Percentiles rank a stretch among this genome's conserved stretches.
These are phyloP conservation scores for Antechinus stuartii DNA, from an alignment of 2,113 vertebrate species.

Conservation along the genomic window DNA sequence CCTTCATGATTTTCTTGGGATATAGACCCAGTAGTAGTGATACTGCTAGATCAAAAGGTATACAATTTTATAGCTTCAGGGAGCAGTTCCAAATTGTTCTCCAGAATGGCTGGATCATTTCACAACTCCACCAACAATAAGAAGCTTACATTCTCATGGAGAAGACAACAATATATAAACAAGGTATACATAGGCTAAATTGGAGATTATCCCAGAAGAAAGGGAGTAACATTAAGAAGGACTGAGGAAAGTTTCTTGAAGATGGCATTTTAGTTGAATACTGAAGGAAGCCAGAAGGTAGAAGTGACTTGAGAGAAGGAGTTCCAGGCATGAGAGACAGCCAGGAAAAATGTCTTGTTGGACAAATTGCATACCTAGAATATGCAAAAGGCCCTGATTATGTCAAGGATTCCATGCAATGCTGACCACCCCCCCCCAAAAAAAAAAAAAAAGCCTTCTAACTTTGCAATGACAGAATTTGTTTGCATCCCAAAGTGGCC, in stretches of 20 bases:
- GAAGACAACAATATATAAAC: background rate
- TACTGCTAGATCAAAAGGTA: too few relatives aligned
- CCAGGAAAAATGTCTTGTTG: background rate
- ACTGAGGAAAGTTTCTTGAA: background rate
- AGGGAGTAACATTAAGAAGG: background rate
- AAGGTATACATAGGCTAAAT: background rate
- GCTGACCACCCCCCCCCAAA: too few relatives aligned
- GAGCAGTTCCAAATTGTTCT: too few relatives aligned
- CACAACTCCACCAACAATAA: too few relatives aligned
- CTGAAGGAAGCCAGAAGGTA: background rate
- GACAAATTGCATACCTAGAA: background rate
- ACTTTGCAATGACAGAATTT: background rate
- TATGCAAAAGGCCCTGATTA: background rate
- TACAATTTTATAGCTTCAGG: too few relatives aligned
- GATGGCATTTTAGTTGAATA: background rate
- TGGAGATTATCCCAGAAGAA: background rate
- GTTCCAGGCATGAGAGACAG: background rate
- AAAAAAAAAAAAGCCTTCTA: too few relatives aligned
- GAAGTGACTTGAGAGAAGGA: background rate
- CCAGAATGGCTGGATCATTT: too few relatives aligned
- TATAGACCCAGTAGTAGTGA: too few relatives aligned
- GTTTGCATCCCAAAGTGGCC: background rate
- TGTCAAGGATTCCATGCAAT: background rate
- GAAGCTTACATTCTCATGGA: background rate
- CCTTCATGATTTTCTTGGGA: too few relatives aligned